Evolutionary conservation across 2,113 vertebrate genomes (phyloP), one percentile per base, ranked within the genome.

Genomic region (Phocoena phocoena): DNA sequence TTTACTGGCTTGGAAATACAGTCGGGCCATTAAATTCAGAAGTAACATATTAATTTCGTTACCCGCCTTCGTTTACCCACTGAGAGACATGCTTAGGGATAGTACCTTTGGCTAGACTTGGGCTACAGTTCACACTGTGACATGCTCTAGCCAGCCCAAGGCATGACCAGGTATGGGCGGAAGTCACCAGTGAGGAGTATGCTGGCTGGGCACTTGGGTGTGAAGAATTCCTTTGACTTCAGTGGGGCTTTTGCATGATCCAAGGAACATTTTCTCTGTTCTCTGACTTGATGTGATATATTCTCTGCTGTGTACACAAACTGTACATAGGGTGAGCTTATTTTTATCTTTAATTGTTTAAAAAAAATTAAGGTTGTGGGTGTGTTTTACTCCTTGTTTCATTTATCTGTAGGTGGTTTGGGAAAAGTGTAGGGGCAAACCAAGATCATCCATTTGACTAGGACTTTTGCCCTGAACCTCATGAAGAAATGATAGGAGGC

Each of bases 401-500:
- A 17, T 97, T 97, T 95, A 79, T 93, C 70, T 96, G 41, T 96
- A 97, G 97, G 97, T 97, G 85, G 87, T 93, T 96, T 97, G 73
- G 86, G 89, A 74, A 96, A 84, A 67, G 65, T 68, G 11, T 76
- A 95, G 83, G 44, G 73, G 74, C 89, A 71, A 71, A 55, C 68
- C 60, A 53, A 95, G 83, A 85, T 79, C 80, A 73, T 91, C 96
- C 63, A 1, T 86, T 95, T 95, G 74, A 88, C 74, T 81, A 96
- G 95, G 91, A 77, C 92, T 89, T 92, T 97, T 96, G 96, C 92
- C 97, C 65, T 73, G 89, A 94, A 97, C 87, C 80, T 95, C 96
- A 95, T 97, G 97, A 97, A 97, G 97, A 98, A 85, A 98, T 98
- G 97, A 96, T 95, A 97, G 93, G 93, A 97, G 95, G 93, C 77